Percentiles rank a stretch among this genome's conserved stretches.
Conservation (phyloP, 1,140 invertebrate species). For the Drosophila jambulina region DNA sequence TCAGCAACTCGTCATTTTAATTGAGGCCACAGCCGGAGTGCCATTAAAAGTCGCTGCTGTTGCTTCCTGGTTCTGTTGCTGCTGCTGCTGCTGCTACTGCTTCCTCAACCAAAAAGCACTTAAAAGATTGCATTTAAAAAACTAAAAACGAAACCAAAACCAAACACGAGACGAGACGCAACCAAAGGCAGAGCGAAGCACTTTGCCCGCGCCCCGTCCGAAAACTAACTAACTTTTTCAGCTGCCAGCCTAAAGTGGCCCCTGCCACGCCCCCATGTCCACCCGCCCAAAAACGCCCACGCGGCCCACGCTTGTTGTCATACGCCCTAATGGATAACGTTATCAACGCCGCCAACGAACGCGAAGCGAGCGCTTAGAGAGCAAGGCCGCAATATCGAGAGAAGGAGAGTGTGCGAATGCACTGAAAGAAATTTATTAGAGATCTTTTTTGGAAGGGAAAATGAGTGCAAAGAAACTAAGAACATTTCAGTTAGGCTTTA, state of each 20-base stretch:
- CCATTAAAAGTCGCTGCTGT: constrained; percentile 65
- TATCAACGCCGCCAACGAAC: constrained; percentile 70
- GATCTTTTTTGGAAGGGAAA: too few species aligned
- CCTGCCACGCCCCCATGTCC: constrained; percentile 22
- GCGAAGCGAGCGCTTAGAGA: constrained; percentile 50
- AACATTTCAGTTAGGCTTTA: neutral
- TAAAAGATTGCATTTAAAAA: constrained; percentile 77
- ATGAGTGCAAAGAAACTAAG: rapidly evolving
- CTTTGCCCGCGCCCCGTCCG: constrained; percentile 30
- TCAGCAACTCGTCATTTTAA: constrained; percentile 50
- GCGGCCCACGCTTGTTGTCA: constrained; percentile 46
- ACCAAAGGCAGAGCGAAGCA: constrained; percentile 47
- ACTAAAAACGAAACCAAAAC: constrained; percentile 62
- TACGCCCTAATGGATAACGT: constrained; percentile 71
- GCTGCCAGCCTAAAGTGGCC: constrained; percentile 51
- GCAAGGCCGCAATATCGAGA: constrained; percentile 8
- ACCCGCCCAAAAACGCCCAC: constrained; percentile 9
- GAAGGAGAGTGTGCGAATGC: neutral
- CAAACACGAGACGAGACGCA: constrained; percentile 59
- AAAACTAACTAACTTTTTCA: constrained; percentile 66
- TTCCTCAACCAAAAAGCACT: constrained; percentile 71
- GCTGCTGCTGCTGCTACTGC: constrained; percentile 30
- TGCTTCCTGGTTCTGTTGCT: constrained; percentile 22
- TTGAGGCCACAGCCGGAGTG: constrained; percentile 64
- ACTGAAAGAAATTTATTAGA: constrained; percentile 4